Conservation (phyloP, 2,888 invertebrate species). For the Leptarthrus brevirostris region DNA sequence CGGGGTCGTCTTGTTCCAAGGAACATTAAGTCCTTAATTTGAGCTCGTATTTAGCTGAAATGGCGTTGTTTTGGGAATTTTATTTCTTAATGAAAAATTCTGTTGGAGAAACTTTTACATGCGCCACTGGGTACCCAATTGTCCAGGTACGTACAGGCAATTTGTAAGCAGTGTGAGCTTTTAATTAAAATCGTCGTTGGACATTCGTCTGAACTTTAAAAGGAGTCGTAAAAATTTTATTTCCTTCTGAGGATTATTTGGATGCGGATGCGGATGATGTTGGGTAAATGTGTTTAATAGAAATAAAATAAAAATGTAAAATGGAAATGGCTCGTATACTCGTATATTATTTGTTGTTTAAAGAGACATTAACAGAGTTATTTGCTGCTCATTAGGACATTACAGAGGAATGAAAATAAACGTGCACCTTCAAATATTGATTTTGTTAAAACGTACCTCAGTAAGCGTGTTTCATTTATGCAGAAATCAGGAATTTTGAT, state of each 20-base stretch:
- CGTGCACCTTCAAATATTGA: too few relatives aligned
- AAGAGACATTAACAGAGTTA: too few relatives aligned
- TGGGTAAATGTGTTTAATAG: too few relatives aligned
- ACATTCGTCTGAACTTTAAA: not conserved
- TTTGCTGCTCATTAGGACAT: too few relatives aligned
- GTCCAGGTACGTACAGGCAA: not conserved
- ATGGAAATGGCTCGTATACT: too few relatives aligned
- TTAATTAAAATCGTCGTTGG: conserved; percentile 18
- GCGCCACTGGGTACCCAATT: not conserved
- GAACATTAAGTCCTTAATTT: conserved; percentile 19
- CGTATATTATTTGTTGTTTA: too few relatives aligned
- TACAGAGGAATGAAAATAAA: too few relatives aligned
- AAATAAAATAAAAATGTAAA: too few relatives aligned
- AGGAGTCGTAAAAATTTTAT: not conserved
- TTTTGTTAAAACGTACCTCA: too few relatives aligned
- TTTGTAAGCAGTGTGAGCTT: not conserved
- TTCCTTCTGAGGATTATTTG: not conserved
- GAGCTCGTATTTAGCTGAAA: conserved; percentile 3
- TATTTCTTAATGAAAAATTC: conserved; percentile 33
- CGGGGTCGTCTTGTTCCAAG: conserved; percentile 1
- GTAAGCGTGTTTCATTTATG: too few relatives aligned
- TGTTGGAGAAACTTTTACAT: conserved; percentile 7
- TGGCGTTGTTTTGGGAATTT: conserved; percentile 22
- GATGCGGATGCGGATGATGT: too few relatives aligned
- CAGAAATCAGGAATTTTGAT: too few relatives aligned